A percentile compares a stretch with the other conserved stretches of the same genome.
These are phyloP conservation scores for Machimus atricapillus DNA, from an alignment of 2,888 invertebrate species.

Conservation along the genomic window DNA sequence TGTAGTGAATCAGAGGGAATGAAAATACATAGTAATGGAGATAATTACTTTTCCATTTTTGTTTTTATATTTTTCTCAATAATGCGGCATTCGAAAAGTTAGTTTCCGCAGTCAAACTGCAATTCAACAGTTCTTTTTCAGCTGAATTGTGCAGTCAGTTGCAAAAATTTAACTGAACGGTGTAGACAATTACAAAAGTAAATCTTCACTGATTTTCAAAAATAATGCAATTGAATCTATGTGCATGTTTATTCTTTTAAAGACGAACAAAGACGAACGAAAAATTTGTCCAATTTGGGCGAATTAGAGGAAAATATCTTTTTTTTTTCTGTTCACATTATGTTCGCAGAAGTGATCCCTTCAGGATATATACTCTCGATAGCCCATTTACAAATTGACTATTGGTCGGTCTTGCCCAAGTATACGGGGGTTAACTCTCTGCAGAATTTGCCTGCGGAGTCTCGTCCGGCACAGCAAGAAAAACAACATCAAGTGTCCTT, in stretches of 20 bases:
- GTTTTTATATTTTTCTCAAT: no score
- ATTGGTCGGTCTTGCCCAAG: not conserved
- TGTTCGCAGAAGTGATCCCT: not conserved
- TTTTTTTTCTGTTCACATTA: not conserved
- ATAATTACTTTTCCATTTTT: no score
- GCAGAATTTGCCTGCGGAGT: not conserved
- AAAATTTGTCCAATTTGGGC: not conserved
- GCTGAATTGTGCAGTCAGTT: no score
- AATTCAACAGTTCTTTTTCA: no score
- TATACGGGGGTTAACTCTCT: not conserved
- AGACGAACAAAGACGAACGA: not conserved
- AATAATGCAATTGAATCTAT: not conserved
- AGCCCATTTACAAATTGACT: not conserved
- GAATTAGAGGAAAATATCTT: not conserved
- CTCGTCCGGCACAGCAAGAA: not conserved
- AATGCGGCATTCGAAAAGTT: no score
- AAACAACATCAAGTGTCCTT: constrained; percentile 34
- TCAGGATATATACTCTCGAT: not conserved
- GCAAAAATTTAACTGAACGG: no score
- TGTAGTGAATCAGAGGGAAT: not conserved
- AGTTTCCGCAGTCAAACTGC: no score
- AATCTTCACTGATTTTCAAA: not conserved
- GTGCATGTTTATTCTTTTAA: not conserved
- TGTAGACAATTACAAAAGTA: no score
- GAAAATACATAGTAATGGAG: not conserved